Evolutionary conservation across 1,140 invertebrate genomes (phyloP), one percentile per base, ranked within the genome.

Genomic region (Mercenaria mercenaria): DNA sequence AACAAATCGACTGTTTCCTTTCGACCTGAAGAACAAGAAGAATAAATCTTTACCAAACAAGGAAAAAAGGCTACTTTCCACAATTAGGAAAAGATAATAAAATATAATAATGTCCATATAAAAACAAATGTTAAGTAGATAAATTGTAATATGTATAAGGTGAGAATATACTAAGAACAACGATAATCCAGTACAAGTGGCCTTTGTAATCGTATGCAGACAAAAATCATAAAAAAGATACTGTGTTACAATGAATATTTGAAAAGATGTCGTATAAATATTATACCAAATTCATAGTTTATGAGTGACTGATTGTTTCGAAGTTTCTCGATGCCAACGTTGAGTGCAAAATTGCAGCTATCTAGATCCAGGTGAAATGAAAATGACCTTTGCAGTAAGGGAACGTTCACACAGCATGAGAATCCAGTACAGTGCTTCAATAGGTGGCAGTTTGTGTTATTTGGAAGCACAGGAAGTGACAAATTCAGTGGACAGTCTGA

Each of bases 201-300:
- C n/a, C n/a, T n/a, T n/a, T n/a, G n/a, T n/a, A n/a, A n/a, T n/a
- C n/a, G n/a, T n/a, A n/a, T n/a, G n/a, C n/a, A n/a, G n/a, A n/a
- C n/a, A n/a, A n/a, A n/a, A n/a, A n/a, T n/a, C n/a, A n/a, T n/a
- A n/a, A n/a, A n/a, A n/a, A n/a, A n/a, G n/a, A n/a, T n/a, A n/a
- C n/a, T n/a, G n/a, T n/a, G n/a, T n/a, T n/a, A n/a, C n/a, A n/a
- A n/a, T n/a, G n/a, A n/a, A n/a, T n/a, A n/a, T n/a, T n/a, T n/a
- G n/a, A n/a, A n/a, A n/a, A n/a, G n/a, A n/a, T n/a, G n/a, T n/a
- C n/a, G n/a, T n/a, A n/a, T n/a, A 47, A 15, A 47, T 15, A 47
- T 47, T 11, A 81, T 88, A 43, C 86, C 86, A 47, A 67, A 88
- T 20, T 80, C 41, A 39, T 88, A 88, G 41, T 88, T 69, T 20